These are phyloP conservation scores for Paradoxurus hermaphroditus DNA, from an alignment of 2,113 vertebrate genomes.

Conservation along the genomic window DNA sequence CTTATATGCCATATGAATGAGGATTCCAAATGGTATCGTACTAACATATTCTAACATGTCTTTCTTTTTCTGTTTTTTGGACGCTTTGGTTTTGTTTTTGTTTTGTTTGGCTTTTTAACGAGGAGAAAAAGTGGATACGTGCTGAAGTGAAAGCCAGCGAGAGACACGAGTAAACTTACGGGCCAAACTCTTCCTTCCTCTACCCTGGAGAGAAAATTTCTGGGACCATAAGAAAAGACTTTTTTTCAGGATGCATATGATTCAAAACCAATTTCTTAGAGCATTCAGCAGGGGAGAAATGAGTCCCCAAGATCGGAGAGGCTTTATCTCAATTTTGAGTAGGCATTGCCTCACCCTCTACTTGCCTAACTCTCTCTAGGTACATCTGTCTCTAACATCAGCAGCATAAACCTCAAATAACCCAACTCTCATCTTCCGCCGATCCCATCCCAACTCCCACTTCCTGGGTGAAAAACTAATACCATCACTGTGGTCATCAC, in stretches of 20 bases:
- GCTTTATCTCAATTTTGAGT: neutral
- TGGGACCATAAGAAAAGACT: neutral
- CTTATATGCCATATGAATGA: neutral
- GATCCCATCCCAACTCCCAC: neutral
- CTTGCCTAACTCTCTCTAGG: neutral
- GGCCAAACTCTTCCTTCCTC: neutral
- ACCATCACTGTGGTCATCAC: neutral
- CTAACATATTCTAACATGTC: neutral
- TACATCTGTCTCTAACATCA: neutral
- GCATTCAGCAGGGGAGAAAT: neutral
- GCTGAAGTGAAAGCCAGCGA: neutral
- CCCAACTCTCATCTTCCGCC: neutral
- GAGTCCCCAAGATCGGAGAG: neutral
- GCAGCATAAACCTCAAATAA: neutral
- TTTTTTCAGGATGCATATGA: neutral
- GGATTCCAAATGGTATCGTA: neutral
- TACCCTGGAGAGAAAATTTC: neutral
- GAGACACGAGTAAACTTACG: neutral
- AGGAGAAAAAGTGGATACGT: neutral
- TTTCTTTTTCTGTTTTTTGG: neutral
- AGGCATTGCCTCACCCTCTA: neutral
- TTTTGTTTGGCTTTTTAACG: neutral
- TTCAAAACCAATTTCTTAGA: neutral
- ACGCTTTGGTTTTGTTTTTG: too few relatives aligned
- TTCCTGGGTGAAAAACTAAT: conserved; percentile 15